Evolutionary conservation across 2,797 vertebrate species (phyloP).

Genomic region (Scyliorhinus canicula): DNA sequence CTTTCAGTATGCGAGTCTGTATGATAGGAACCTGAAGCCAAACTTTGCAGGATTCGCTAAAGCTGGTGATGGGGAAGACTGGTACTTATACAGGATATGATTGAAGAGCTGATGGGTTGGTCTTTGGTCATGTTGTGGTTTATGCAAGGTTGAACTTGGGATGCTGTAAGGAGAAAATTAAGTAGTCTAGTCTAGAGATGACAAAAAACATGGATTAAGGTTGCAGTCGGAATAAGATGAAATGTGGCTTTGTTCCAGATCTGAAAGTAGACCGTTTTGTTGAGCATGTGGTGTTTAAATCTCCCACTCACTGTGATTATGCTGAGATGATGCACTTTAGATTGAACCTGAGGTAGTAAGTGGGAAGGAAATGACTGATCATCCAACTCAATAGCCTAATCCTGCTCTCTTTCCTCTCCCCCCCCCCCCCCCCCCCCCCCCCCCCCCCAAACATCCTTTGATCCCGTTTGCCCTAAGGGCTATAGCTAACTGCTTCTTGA

Average conservation of each 20-base stretch:
- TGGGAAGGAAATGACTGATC: neutral
- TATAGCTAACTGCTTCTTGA: too few relatives aligned
- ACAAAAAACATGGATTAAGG: neutral
- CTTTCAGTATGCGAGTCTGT: neutral
- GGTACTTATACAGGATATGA: neutral
- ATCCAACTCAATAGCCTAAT: too few relatives aligned
- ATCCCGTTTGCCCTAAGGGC: too few relatives aligned
- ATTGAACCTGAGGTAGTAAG: neutral
- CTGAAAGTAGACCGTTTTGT: neutral
- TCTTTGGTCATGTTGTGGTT: neutral
- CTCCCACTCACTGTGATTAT: neutral
- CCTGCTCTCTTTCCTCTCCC: too few relatives aligned
- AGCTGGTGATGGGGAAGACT: neutral
- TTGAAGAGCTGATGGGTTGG: neutral
- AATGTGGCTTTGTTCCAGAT: neutral
- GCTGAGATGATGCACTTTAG: neutral
- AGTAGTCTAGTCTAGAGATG: neutral
- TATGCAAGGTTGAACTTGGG: neutral
- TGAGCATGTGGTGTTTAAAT: neutral
- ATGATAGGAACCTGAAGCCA: neutral
- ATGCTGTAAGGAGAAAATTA: neutral
- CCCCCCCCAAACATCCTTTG: too few relatives aligned
- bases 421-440: too few relatives aligned
- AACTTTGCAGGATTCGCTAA: neutral
- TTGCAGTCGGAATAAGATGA: neutral